Conservation (phyloP, 2,888 invertebrate species). For the Ennomos erosarius region DNA sequence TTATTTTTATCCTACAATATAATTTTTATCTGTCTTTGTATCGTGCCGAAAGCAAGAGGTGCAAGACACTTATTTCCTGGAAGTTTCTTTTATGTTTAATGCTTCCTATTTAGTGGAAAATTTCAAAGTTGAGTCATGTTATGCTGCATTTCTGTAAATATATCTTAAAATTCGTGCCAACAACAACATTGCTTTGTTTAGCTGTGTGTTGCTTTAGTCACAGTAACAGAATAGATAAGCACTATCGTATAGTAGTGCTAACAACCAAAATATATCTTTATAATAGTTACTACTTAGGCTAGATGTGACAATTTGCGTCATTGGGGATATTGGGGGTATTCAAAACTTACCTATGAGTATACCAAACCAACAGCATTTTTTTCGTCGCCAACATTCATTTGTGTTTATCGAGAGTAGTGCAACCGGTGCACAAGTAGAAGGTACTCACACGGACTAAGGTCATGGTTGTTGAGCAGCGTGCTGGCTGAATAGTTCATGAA, state of each 20-base stretch:
- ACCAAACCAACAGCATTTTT: constrained; percentile 2
- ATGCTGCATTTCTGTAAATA: constrained; percentile 21
- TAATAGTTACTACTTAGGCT: not conserved
- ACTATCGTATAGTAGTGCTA: too few species aligned
- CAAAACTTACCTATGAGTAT: too few species aligned
- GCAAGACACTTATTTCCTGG: constrained; percentile 1
- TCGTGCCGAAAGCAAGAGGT: too few species aligned
- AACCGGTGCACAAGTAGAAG: constrained; percentile 25
- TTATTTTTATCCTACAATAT: too few species aligned
- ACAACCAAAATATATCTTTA: too few species aligned
- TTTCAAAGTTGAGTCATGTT: constrained; percentile 2
- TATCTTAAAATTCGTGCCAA: constrained; percentile 17
- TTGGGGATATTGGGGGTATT: not conserved
- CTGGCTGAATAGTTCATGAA: constrained; percentile 17
- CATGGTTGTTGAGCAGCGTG: constrained; percentile 31
- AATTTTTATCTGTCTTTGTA: too few species aligned
- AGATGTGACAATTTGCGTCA: too few species aligned
- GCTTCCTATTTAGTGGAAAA: not conserved
- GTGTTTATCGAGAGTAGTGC: constrained; percentile 12
- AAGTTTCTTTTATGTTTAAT: constrained; percentile 2
- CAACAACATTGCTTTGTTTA: constrained; percentile 9
- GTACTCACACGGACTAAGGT: constrained; percentile 29
- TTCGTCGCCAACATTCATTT: not conserved
- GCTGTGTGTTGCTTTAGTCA: not conserved
- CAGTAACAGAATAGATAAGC: too few species aligned